phyloP scores from a whole-genome alignment of 2,888 invertebrate species.

The Amiota mariae region DNA sequence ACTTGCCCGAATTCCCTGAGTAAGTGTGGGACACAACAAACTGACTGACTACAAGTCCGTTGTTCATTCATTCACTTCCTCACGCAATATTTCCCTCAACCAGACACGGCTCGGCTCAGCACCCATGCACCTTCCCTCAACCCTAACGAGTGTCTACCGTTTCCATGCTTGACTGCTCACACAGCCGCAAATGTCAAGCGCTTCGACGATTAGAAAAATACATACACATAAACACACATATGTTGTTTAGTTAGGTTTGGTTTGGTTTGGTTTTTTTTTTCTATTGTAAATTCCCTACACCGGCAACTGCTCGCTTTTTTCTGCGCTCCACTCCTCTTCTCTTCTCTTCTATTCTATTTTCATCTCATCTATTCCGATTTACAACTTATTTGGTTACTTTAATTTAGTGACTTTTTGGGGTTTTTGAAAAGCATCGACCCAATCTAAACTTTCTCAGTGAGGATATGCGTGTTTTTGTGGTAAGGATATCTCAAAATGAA shows the following conservation, averaged over 20 bases:
- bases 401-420: too few relatives aligned
- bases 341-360: too few relatives aligned
- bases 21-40: not conserved
- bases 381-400: too few relatives aligned
- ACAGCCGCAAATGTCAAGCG: slow-evolving; percentile 16
- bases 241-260: not conserved
- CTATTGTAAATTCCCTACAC: not conserved
- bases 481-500: slow-evolving; percentile 4
- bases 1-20: slow-evolving; percentile 14
- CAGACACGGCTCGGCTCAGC: not conserved
- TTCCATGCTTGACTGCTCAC: slow-evolving; percentile 2
- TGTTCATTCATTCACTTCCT: too few relatives aligned
- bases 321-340: too few relatives aligned
- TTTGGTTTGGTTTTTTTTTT: not conserved
- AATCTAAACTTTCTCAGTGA: too few relatives aligned
- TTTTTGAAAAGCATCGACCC: too few relatives aligned
- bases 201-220: not conserved
- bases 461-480: not conserved
- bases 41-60: not conserved
- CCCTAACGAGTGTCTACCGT: too few relatives aligned
- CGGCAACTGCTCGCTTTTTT: not conserved
- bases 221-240: not conserved
- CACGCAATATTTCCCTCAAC: too few relatives aligned
- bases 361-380: too few relatives aligned
- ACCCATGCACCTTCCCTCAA: not conserved